A percentile compares a stretch with the other conserved stretches of the same genome.
These are phyloP conservation scores for Drosophila mayaguana DNA, from an alignment of 2,888 invertebrate genomes.

Conservation along the genomic window DNA sequence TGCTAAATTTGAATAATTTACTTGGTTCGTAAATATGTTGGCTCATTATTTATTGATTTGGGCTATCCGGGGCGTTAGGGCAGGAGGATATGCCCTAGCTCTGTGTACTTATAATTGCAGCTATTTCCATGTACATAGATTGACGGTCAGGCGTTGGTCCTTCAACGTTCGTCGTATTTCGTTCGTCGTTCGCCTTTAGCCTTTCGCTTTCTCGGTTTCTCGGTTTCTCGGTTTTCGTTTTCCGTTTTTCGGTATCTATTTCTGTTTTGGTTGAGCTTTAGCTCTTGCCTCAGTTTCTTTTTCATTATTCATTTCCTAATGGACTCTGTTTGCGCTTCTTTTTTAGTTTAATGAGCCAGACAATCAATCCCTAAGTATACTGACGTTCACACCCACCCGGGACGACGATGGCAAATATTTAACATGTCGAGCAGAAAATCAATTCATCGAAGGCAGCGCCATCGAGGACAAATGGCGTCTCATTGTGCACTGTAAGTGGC, in stretches of 20 bases:
- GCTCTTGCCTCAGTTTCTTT: conserved; percentile 32
- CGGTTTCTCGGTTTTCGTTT: background rate
- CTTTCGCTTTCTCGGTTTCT: conserved; percentile 1
- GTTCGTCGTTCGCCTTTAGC: background rate
- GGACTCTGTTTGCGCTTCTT: conserved; percentile 75
- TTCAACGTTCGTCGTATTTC: background rate
- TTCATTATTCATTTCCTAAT: conserved; percentile 82
- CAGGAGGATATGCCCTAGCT: conserved; percentile 37
- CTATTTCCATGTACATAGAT: conserved; percentile 60
- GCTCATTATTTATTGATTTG: conserved; percentile 52
- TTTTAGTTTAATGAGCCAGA: conserved; percentile 91
- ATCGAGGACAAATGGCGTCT: conserved; percentile 95
- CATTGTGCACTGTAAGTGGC: conserved; percentile 94
- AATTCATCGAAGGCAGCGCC: conserved; percentile 92
- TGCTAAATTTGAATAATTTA: conserved; percentile 31
- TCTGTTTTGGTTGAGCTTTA: conserved; percentile 19
- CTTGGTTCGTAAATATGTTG: conserved; percentile 11
- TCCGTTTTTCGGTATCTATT: background rate
- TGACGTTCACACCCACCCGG: conserved; percentile 92
- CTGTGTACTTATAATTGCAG: conserved; percentile 68
- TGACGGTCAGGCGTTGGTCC: conserved; percentile 17
- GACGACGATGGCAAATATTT: conserved; percentile 96
- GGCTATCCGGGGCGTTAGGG: conserved; percentile 22
- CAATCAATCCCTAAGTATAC: conserved; percentile 93
- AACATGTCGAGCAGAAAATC: conserved; percentile 95